Conservation (phyloP, 1,140 invertebrate genomes). For the Ylistrum balloti region DNA sequence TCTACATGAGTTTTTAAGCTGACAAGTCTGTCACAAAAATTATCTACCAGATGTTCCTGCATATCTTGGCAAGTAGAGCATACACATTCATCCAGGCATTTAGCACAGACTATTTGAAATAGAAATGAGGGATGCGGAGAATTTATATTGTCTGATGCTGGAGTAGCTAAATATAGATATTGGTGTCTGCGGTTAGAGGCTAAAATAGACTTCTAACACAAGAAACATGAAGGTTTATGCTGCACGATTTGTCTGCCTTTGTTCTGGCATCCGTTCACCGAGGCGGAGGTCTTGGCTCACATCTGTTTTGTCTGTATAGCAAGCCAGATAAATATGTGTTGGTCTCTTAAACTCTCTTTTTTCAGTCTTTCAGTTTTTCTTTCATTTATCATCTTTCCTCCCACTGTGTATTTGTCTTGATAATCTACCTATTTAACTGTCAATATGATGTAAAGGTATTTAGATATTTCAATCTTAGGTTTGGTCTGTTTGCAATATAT, state of each 20-base stretch:
- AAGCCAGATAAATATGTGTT: too few relatives aligned
- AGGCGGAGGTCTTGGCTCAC: too few relatives aligned
- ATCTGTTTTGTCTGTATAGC: too few relatives aligned
- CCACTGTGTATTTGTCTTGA: background rate
- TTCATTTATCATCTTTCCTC: background rate
- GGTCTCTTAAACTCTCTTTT: background rate
- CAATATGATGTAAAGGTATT: too few relatives aligned
- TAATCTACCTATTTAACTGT: background rate
- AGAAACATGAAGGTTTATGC: background rate
- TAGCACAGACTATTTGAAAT: background rate
- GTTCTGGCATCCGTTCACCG: background rate
- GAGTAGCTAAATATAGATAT: background rate
- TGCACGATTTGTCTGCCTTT: slow-evolving; percentile 12
- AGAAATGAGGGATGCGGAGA: slow-evolving; percentile 13
- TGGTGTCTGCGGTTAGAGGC: background rate
- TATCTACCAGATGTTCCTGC: background rate
- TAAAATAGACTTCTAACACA: background rate
- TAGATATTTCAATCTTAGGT: too few relatives aligned
- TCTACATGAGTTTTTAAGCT: too few relatives aligned
- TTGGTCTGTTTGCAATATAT: background rate
- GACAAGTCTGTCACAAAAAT: background rate
- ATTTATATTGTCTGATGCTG: slow-evolving; percentile 16
- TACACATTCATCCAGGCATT: background rate
- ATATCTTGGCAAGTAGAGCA: background rate
- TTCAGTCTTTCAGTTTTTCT: background rate